Conservation (phyloP, 2,797 vertebrate species). For the Spinibarbus caldwelli region DNA sequence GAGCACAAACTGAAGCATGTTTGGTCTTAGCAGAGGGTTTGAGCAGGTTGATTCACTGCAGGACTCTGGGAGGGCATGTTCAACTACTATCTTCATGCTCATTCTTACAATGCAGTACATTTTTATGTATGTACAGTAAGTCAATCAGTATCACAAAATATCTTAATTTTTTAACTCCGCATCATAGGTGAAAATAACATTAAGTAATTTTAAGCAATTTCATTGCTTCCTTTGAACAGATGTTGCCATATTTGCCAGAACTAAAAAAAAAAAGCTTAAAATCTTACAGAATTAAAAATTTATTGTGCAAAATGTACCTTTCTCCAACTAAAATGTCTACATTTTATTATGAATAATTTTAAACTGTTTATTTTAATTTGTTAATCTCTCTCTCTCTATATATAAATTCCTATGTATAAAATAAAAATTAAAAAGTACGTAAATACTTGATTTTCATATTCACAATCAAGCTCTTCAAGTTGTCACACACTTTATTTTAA, state of each 20-base stretch:
- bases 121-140: background rate
- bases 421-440: no score
- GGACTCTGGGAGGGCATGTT: constrained; percentile 12
- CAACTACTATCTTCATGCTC: constrained; percentile 7
- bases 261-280: background rate
- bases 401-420: no score
- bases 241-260: background rate
- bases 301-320: no score
- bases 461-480: background rate
- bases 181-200: background rate
- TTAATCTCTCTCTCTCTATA: no score
- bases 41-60: constrained; percentile 44
- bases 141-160: no score
- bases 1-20: constrained; percentile 35
- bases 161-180: background rate
- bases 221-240: background rate
- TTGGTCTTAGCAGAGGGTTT: constrained; percentile 18
- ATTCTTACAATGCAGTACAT: background rate
- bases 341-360: no score
- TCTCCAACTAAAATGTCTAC: no score
- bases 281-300: background rate
- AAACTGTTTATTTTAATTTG: no score
- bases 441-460: background rate
- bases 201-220: background rate
- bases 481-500: background rate